Conservation (phyloP, 2,113 vertebrate species). For the Haplochromis vanheusdeni region DNA sequence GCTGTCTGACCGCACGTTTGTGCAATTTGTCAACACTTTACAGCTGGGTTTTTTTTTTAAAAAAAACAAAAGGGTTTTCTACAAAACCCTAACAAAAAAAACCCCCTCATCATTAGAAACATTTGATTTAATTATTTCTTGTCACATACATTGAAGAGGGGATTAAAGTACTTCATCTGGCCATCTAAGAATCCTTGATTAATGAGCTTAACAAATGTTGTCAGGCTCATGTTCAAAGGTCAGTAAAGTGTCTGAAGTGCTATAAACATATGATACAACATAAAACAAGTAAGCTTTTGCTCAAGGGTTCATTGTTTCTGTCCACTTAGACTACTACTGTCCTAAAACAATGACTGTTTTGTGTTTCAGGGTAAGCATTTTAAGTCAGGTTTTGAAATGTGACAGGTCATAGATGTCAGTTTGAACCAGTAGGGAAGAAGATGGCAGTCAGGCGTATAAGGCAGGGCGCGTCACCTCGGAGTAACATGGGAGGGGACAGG, state of each 20-base stretch:
- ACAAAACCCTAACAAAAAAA: too few relatives aligned
- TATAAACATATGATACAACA: not conserved
- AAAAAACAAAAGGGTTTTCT: too few relatives aligned
- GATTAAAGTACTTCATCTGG: not conserved
- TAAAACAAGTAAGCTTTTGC: not conserved
- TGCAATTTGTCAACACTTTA: not conserved
- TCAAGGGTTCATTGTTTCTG: not conserved
- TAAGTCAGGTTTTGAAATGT: not conserved
- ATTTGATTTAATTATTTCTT: conserved; percentile 24
- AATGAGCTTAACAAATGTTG: not conserved
- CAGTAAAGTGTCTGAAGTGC: not conserved
- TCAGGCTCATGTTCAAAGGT: not conserved
- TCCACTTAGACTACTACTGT: not conserved
- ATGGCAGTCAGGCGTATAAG: not conserved
- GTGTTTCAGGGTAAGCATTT: not conserved
- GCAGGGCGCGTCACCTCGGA: conserved; percentile 11
- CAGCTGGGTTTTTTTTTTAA: not conserved
- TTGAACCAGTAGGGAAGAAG: not conserved
- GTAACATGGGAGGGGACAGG: conserved; percentile 36
- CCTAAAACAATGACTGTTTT: not conserved
- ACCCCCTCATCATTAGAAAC: not conserved
- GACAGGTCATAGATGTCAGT: not conserved
- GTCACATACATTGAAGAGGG: not conserved
- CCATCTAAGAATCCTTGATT: conserved; percentile 23
- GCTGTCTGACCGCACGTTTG: not conserved